Evolutionary conservation across 2,797 vertebrate species (phyloP), one percentile per base, ranked within the genome.

Genomic region (Allobates femoralis): DNA sequence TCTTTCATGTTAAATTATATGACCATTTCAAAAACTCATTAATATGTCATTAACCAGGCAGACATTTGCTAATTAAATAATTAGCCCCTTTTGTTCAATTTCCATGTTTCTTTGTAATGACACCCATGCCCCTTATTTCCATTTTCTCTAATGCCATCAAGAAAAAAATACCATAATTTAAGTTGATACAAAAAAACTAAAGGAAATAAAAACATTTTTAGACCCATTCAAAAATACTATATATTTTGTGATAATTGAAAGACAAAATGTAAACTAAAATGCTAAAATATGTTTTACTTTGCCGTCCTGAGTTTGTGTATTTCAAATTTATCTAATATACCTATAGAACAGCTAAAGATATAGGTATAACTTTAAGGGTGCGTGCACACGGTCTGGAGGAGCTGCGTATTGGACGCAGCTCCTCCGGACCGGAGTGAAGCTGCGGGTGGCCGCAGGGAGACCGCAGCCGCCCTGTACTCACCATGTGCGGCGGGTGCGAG

Each of bases 51-150:
- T 95, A 95, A 95, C 94, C 94, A 95, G 94, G 94, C 93, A 95
- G 94, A 95, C 94, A 95, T 94, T 94, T 94, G 94, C 94, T 95
- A 95, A 95, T 95, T 95, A 95, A 95, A 95, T 94, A 95, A 95
- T 95, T 95, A 95, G 94, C 93, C 93, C 93, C 92, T 94, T 87
- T 94, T 95, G 90, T 94, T 91, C 88, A 92, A 92, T 93, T 94
- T 90, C 91, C 94, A 95, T 95, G 93, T 94, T 95, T 91, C 92
- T 82, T 92, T 89, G 91, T 93, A 92, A 90, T 94, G 92, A 93
- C 90, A 90, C 89, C 93, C 90, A 89, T 84, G 79, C 78, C 53
- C 83, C 76, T 53, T 55, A 88, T 79, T 75, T 85, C 86, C 87
- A 87, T 83, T 90, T 90, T 92, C 79, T 91, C 53, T n/a, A 64